Conservation (phyloP, 1,140 invertebrate species). For the Drosophila virilis region DNA sequence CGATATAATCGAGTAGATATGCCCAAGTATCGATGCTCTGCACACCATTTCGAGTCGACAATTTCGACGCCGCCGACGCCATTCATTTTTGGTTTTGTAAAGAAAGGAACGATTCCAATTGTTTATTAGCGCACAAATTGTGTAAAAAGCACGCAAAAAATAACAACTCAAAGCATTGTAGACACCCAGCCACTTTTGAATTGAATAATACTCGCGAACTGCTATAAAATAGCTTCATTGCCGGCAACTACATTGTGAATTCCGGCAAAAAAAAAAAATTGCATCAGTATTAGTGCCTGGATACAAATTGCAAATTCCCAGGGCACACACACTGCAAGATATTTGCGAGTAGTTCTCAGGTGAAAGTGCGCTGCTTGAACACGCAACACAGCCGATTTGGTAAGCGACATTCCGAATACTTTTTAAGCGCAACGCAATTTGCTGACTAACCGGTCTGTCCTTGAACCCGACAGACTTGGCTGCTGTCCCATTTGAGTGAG, state of each 20-base stretch:
- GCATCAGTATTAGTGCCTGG: constrained; percentile 63
- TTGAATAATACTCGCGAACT: not conserved
- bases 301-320: constrained; percentile 33
- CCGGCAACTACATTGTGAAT: constrained; percentile 44
- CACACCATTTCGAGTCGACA: not conserved
- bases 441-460: constrained; percentile 69
- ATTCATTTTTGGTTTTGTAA: constrained; percentile 39
- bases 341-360: constrained; percentile 7
- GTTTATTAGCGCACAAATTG: constrained; percentile 12
- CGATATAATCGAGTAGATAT: constrained; percentile 1
- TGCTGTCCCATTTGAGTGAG: constrained; percentile 56
- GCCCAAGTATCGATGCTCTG: constrained; percentile 14
- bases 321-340: constrained; percentile 9
- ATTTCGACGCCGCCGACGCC: constrained; percentile 36
- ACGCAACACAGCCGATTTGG: constrained; percentile 23
- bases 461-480: constrained; percentile 74
- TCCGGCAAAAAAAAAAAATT: constrained; percentile 55
- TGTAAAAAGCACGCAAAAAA: constrained; percentile 7
- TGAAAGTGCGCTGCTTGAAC: constrained; percentile 5
- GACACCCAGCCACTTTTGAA: not conserved
- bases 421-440: constrained; percentile 61
- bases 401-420: constrained; percentile 37
- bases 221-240: not conserved
- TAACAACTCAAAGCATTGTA: not conserved
- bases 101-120: constrained; percentile 15